Percentiles rank a stretch among this genome's conserved stretches.
phyloP scores from a whole-genome alignment of 2,888 invertebrate species.

The Gasteruption jaculator region DNA sequence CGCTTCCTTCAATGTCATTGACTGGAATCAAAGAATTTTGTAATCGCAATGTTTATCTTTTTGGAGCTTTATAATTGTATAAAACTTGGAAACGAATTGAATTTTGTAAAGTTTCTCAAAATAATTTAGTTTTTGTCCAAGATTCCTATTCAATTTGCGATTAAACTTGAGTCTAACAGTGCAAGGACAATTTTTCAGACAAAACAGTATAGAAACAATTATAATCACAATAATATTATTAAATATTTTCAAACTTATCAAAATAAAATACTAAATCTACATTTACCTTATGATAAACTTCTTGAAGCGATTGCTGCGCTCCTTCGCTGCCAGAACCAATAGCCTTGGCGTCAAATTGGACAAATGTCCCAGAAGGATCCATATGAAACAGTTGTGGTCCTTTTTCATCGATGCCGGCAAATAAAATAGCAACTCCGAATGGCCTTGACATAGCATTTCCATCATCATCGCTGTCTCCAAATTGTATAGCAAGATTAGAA shows the following conservation, averaged over 20 bases:
- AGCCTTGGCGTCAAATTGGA: slow-evolving; percentile 97
- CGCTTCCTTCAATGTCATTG: slow-evolving; percentile 92
- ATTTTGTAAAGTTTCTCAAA: slow-evolving; percentile 1
- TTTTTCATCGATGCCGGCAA: slow-evolving; percentile 91
- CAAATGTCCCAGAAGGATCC: slow-evolving; percentile 99
- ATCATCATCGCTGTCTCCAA: slow-evolving; percentile 97
- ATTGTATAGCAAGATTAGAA: slow-evolving; percentile 97
- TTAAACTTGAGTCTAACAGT: slow-evolving; percentile 1
- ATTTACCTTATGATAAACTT: slow-evolving; percentile 59
- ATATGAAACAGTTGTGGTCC: slow-evolving; percentile 96
- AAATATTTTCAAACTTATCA: neutral
- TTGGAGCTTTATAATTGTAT: slow-evolving; percentile 6
- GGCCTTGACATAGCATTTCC: slow-evolving; percentile 94
- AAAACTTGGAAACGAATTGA: no score
- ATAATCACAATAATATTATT: slow-evolving; percentile 3
- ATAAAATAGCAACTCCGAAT: slow-evolving; percentile 97
- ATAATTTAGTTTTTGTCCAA: slow-evolving; percentile 5
- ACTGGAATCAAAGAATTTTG: slow-evolving; percentile 52
- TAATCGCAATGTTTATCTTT: no score
- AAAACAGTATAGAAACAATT: slow-evolving; percentile 5
- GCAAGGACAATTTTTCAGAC: no score
- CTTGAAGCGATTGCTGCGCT: slow-evolving; percentile 89
- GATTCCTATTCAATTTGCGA: neutral
- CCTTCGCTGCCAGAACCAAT: slow-evolving; percentile 99
- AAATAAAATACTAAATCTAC: neutral